These are phyloP conservation scores for Biston stratarius DNA, from an alignment of 2,888 invertebrate species.

Conservation along the genomic window DNA sequence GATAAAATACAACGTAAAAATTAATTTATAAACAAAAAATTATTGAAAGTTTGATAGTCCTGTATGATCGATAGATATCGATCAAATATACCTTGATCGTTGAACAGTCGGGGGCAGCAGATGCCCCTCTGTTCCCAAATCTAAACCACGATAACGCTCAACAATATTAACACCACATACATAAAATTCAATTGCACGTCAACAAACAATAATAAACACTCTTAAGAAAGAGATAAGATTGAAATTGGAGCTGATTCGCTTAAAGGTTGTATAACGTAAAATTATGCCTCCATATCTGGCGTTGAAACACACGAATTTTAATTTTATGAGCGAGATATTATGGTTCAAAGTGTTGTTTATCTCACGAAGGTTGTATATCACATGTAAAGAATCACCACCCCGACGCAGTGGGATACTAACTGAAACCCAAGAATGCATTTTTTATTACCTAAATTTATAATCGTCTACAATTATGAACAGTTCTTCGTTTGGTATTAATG, in stretches of 20 bases:
- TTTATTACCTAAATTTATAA: constrained; percentile 72
- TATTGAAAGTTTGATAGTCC: constrained; percentile 45
- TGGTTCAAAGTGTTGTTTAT: constrained; percentile 36
- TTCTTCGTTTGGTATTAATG: constrained; percentile 77
- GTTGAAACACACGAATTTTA: constrained; percentile 24
- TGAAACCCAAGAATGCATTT: constrained; percentile 71
- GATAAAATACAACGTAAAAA: constrained; percentile 1
- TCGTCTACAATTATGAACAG: constrained; percentile 73
- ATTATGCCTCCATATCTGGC: neutral
- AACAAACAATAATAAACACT: constrained; percentile 21
- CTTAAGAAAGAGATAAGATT: constrained; percentile 3
- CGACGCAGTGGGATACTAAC: constrained; percentile 73
- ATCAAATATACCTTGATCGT: constrained; percentile 56
- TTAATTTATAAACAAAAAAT: constrained; percentile 29
- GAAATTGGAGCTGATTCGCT: constrained; percentile 4
- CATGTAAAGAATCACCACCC: constrained; percentile 61
- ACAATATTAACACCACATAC: constrained; percentile 56
- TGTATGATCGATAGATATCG: constrained; percentile 65
- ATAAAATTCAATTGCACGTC: constrained; percentile 38
- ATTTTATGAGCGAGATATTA: constrained; percentile 25
- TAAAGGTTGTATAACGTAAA: constrained; percentile 23
- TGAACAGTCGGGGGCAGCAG: constrained; percentile 72
- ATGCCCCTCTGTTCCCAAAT: constrained; percentile 61
- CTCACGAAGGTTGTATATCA: constrained; percentile 55
- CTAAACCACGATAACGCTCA: constrained; percentile 54